Conservation (phyloP, 35 echinoderm and acorn worm genomes). For the Ophioderma brevispina region DNA sequence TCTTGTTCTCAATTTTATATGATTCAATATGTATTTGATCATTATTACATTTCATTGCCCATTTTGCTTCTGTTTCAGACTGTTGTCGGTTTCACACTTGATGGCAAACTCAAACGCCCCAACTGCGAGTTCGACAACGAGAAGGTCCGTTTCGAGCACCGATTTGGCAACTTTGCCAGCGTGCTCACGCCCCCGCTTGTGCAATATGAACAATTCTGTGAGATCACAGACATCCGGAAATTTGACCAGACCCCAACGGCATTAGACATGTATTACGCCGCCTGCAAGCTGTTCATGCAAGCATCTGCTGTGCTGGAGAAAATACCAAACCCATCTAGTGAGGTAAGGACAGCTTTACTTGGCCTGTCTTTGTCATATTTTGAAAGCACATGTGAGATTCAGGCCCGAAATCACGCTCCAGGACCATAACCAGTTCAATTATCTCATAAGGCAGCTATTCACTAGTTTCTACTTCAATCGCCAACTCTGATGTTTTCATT, state of each 20-base stretch:
- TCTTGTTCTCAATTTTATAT: too few species aligned
- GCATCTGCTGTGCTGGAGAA: constrained; percentile 67
- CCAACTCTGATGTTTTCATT: too few species aligned
- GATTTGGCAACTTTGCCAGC: constrained; percentile 66
- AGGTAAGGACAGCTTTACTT: too few species aligned
- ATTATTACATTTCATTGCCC: too few species aligned
- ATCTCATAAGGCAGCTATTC: too few species aligned
- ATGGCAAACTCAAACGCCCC: constrained; percentile 73
- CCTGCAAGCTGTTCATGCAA: constrained; percentile 76
- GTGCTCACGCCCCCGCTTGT: constrained; percentile 86
- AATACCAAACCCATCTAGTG: constrained; percentile 61
- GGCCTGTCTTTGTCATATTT: too few species aligned
- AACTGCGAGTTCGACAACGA: constrained; percentile 92
- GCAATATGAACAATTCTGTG: constrained; percentile 92
- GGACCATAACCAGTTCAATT: too few species aligned
- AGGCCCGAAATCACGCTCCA: too few species aligned
- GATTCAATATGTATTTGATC: too few species aligned
- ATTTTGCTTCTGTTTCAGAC: constrained; percentile 48
- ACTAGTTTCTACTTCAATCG: too few species aligned
- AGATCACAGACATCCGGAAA: constrained; percentile 61
- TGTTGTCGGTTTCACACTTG: constrained; percentile 81
- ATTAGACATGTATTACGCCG: constrained; percentile 58
- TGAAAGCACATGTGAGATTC: too few species aligned
- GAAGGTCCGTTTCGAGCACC: constrained; percentile 89
- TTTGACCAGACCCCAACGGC: constrained; percentile 43